Base-by-base conservation (phyloP, 1,140 invertebrate species). In the Drosophila nigrodunni region DNA sequence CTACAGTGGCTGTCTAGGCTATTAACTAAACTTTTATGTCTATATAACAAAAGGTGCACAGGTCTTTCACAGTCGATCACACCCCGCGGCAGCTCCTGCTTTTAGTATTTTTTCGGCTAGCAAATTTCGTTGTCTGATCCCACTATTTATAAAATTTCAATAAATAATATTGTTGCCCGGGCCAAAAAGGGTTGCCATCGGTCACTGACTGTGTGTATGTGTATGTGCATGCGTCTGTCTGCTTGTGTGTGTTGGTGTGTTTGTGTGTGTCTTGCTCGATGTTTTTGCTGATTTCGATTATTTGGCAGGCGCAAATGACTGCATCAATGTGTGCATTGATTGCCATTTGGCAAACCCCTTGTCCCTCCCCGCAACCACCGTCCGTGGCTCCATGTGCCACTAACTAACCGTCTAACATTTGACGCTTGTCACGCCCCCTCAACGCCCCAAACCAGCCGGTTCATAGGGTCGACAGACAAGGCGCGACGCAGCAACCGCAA, bases 71-170 rank as follows among this genome's bases (percentile, higher is more conserved):
- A 30, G 25, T 30, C 25, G 2, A 30, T 30, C 25, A 30, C 25
- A 5, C 25, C 1, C 25, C 0, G 25, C 25, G 2, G 2, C 6
- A 5, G 25, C 25, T n/a, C 35, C 5, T 47, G 5, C 30, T 30
- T 10, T 37, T 52, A 3, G 2, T 35, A 15, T 85, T 80, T 89
- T 89, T 88, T 89, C 44, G 81, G 74, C 70, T 89, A 78, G 65
- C 59, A 80, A 80, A 80, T 87, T 78, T 90, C 86, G 82, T 90
- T 87, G 88, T 91, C 88, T 90, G 88, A 90, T 90, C 82, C 88
- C 82, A 88, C 80, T 88, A 90, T 90, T 90, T 90, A 90, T 90
- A 80, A 90, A 90, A 90, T 90, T 90, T 87, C 87, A 88, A 90
- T 90, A 90, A 90, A 88, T 90, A 87, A 83, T 90, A 85, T 88